Evolutionary conservation across 1,140 invertebrate genomes (phyloP).

Genomic region (Platyscapa corneri): DNA sequence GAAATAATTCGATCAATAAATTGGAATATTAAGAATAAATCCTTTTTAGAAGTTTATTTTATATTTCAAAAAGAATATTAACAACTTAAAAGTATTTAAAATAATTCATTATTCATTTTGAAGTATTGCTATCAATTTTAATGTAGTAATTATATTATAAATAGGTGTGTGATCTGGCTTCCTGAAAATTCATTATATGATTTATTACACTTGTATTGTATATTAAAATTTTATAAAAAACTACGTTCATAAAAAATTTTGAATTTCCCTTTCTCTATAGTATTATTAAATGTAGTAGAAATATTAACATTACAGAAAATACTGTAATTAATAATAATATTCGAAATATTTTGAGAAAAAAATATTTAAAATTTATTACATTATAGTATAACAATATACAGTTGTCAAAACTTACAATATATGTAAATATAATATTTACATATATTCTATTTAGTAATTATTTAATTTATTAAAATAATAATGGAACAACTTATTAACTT

Average conservation of each 20-base stretch:
- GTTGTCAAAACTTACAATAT: slow-evolving; percentile 26
- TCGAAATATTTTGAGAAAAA: background rate
- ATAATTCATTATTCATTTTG: slow-evolving; percentile 3
- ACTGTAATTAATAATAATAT: background rate
- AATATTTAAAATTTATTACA: background rate
- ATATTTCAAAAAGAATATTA: slow-evolving; percentile 52
- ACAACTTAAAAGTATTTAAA: slow-evolving; percentile 33
- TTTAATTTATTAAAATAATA: slow-evolving; percentile 52
- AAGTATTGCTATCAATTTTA: slow-evolving; percentile 34
- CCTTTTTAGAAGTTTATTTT: slow-evolving; percentile 21
- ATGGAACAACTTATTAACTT: slow-evolving; percentile 50
- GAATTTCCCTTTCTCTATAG: slow-evolving; percentile 14
- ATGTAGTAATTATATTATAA: slow-evolving; percentile 3
- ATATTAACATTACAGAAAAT: no score
- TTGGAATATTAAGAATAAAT: background rate
- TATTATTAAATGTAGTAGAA: slow-evolving; percentile 8
- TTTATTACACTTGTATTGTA: slow-evolving; percentile 5
- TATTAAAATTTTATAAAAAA: slow-evolving; percentile 24
- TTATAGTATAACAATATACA: no score
- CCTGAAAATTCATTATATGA: background rate
- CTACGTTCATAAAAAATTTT: slow-evolving; percentile 10
- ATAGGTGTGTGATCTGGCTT: background rate
- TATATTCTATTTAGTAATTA: slow-evolving; percentile 30
- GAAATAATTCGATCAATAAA: background rate
- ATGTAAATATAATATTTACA: slow-evolving; percentile 25